phyloP scores from a whole-genome alignment of 2,797 vertebrate species.

The Mormyrops boulengeri region DNA sequence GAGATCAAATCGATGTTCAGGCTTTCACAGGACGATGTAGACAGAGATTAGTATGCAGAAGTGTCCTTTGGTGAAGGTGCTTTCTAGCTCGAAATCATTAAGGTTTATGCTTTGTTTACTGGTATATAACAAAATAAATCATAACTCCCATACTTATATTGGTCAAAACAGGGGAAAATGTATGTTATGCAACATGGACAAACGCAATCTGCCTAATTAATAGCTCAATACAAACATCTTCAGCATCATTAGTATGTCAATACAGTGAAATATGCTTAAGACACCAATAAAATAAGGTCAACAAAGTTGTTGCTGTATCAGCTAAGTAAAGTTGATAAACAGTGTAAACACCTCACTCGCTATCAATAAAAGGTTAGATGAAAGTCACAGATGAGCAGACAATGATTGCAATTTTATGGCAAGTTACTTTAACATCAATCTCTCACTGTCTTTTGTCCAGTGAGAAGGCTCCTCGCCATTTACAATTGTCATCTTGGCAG shows the following conservation, averaged over 20 bases:
- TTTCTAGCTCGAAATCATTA: conserved; percentile 64
- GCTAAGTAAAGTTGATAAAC: conserved; percentile 10
- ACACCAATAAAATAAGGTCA: conserved; percentile 1
- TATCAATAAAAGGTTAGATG: conserved; percentile 11
- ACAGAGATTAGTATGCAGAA: conserved; percentile 92
- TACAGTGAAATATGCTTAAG: neutral
- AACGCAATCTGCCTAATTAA: neutral
- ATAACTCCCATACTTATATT: conserved; percentile 47
- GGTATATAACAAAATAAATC: conserved; percentile 47
- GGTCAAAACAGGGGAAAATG: conserved; percentile 4
- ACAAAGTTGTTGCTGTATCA: conserved; percentile 12
- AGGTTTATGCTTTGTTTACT: conserved; percentile 51
- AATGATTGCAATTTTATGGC: conserved; percentile 11
- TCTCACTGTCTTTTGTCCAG: neutral
- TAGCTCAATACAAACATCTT: neutral
- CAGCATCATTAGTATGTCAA: neutral
- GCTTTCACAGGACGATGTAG: conserved; percentile 80
- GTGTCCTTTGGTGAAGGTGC: conserved; percentile 55
- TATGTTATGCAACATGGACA: neutral
- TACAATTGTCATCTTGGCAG: neutral
- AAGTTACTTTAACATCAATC: neutral
- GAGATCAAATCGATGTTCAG: conserved; percentile 99
- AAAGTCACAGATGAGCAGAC: conserved; percentile 13
- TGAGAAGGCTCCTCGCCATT: neutral
- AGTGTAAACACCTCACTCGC: neutral